Evolutionary conservation across 2,888 invertebrate genomes (phyloP).

Genomic region (Epinotia ramella): DNA sequence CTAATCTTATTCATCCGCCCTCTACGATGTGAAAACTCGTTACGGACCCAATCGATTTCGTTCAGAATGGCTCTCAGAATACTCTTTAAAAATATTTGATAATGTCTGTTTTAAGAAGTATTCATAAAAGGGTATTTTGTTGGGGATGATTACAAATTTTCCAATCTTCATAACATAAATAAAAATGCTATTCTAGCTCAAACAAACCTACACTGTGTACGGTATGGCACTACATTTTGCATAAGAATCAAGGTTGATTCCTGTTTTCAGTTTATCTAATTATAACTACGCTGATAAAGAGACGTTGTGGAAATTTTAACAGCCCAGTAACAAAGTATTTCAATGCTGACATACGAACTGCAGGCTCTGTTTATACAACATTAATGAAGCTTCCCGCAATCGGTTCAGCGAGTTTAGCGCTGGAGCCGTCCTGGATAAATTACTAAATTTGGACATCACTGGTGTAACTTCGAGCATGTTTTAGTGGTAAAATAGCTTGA

Average conservation of each 20-base stretch:
- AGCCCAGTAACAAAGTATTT: constrained; percentile 21
- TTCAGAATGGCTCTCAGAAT: constrained; percentile 45
- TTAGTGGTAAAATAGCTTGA: background rate
- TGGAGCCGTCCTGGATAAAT: constrained; percentile 9
- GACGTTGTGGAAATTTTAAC: background rate
- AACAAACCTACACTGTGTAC: background rate
- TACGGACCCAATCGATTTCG: constrained; percentile 57
- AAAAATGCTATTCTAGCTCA: background rate
- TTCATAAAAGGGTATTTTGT: constrained; percentile 22
- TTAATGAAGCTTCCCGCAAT: constrained; percentile 35
- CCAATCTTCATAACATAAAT: background rate
- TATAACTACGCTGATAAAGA: background rate
- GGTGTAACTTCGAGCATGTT: constrained; percentile 17
- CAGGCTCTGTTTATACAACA: constrained; percentile 32
- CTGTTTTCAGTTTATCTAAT: background rate
- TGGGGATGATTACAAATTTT: background rate
- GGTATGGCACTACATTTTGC: background rate
- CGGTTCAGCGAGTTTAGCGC: constrained; percentile 27
- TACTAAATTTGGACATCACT: constrained; percentile 27
- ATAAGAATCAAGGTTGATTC: background rate
- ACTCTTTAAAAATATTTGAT: constrained; percentile 50
- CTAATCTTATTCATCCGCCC: constrained; percentile 66
- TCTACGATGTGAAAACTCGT: constrained; percentile 61
- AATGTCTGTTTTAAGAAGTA: constrained; percentile 21
- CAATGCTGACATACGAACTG: constrained; percentile 19